These are phyloP conservation scores for Misgurnus anguillicaudatus DNA, from an alignment of 2,113 vertebrate genomes.

Conservation along the genomic window DNA sequence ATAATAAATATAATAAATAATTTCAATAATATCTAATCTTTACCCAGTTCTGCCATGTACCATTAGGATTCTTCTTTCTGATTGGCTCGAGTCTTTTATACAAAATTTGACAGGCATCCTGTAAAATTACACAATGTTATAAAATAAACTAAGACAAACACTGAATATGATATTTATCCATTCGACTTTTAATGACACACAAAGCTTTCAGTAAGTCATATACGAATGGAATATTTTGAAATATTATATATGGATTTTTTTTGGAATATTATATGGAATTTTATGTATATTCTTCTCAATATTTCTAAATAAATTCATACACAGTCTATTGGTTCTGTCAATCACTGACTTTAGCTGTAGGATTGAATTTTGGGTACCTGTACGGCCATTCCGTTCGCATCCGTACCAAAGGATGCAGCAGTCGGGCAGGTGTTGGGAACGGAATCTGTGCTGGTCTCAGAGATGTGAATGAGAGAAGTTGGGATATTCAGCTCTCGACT, in stretches of 20 bases:
- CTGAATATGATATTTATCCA: too few species aligned
- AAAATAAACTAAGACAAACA: background rate
- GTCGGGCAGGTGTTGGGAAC: constrained; percentile 83
- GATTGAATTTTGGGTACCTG: constrained; percentile 75
- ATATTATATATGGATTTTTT: background rate
- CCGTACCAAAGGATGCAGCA: constrained; percentile 81
- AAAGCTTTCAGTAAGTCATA: too few species aligned
- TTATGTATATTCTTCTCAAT: too few species aligned
- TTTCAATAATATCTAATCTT: background rate
- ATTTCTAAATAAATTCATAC: too few species aligned
- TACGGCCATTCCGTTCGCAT: constrained; percentile 88
- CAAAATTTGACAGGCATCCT: constrained; percentile 88
- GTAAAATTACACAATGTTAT: background rate
- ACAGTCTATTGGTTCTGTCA: background rate
- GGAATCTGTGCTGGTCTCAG: constrained; percentile 81
- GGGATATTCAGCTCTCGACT: constrained; percentile 84
- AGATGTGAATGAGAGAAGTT: constrained; percentile 77
- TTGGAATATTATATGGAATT: too few species aligned
- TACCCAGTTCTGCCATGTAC: constrained; percentile 89
- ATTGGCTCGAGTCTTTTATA: constrained; percentile 82
- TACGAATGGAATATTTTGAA: too few species aligned
- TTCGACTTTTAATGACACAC: too few species aligned
- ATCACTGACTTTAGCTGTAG: background rate
- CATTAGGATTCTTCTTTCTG: constrained; percentile 77
- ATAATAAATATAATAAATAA: too few species aligned